Evolutionary conservation across 2,888 invertebrate genomes (phyloP).

Genomic region (Synanthedon formicaeformis): DNA sequence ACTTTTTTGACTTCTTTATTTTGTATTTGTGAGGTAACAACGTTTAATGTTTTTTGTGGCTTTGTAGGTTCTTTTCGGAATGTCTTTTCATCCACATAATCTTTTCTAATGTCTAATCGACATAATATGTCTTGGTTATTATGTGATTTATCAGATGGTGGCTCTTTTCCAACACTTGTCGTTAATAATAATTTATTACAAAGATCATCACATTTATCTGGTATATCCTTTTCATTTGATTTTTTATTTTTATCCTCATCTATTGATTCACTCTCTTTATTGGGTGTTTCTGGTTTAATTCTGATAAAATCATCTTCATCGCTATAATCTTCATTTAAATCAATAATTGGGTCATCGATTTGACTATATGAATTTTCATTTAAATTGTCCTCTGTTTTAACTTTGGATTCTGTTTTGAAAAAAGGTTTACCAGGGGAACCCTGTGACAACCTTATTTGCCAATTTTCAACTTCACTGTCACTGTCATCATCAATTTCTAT

Average conservation of each 20-base stretch:
- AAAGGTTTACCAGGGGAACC: constrained; percentile 52
- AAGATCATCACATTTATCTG: no score
- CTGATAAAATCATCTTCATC: constrained; percentile 41
- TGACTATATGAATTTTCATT: constrained; percentile 55
- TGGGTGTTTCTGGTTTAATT: constrained; percentile 13
- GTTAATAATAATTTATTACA: no score
- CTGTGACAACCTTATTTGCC: constrained; percentile 66
- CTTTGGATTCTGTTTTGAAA: constrained; percentile 19
- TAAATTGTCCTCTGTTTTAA: constrained; percentile 13
- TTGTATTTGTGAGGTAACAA: neutral
- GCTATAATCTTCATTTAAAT: constrained; percentile 17
- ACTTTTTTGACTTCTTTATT: neutral
- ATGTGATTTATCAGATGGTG: no score
- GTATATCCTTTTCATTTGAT: no score
- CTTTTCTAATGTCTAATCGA: no score
- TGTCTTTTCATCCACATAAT: neutral
- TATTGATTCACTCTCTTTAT: no score
- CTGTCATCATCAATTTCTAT: constrained; percentile 53
- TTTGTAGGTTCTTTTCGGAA: no score
- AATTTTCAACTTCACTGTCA: constrained; percentile 66
- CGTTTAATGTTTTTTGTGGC: neutral
- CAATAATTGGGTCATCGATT: constrained; percentile 26
- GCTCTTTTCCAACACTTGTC: no score
- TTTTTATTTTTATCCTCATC: no score
- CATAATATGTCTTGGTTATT: no score